Percentiles rank a stretch among this genome's conserved stretches.
phyloP scores from a whole-genome alignment of 2,113 vertebrate species.

The Ictalurus furcatus region DNA sequence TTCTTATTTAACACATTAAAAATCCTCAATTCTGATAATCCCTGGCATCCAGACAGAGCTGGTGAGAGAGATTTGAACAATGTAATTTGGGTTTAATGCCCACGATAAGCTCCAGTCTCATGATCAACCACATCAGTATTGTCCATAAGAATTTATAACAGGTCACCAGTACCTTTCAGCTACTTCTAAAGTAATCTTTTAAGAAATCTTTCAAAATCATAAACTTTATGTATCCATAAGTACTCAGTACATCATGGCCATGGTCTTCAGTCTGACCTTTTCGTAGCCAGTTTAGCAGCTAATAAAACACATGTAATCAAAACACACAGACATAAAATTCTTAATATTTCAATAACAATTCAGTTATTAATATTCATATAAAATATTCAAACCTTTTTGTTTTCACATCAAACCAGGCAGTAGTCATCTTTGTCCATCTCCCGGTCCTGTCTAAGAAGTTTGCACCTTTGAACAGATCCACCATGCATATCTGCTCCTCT shows the following conservation, averaged over 20 bases:
- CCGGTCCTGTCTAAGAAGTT: conserved; percentile 44
- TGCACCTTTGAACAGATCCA: conserved; percentile 36
- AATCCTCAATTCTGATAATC: conserved; percentile 16
- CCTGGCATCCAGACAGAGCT: conserved; percentile 22
- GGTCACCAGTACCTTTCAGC: conserved; percentile 53
- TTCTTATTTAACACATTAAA: conserved; percentile 21
- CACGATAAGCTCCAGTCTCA: conserved; percentile 37
- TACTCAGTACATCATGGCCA: conserved; percentile 48
- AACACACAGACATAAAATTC: conserved; percentile 58
- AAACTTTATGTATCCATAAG: conserved; percentile 13
- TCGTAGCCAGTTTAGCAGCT: conserved; percentile 81
- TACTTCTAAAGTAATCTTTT: conserved; percentile 37
- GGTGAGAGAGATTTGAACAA: conserved; percentile 12
- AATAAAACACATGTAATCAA: conserved; percentile 71
- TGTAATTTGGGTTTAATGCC: conserved; percentile 46
- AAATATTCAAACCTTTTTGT: conserved; percentile 57
- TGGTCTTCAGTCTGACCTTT: conserved; percentile 69
- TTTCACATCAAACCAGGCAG: conserved; percentile 72
- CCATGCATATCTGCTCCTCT: conserved; percentile 29
- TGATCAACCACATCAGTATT: conserved; percentile 23
- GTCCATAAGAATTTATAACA: conserved; percentile 49
- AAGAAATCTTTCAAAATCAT: conserved; percentile 27
- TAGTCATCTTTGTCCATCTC: conserved; percentile 55
- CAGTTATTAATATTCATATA: conserved; percentile 64
- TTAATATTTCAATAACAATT: conserved; percentile 42